phyloP scores from a whole-genome alignment of 2,797 vertebrate genomes.

The Propithecus perrieri region DNA sequence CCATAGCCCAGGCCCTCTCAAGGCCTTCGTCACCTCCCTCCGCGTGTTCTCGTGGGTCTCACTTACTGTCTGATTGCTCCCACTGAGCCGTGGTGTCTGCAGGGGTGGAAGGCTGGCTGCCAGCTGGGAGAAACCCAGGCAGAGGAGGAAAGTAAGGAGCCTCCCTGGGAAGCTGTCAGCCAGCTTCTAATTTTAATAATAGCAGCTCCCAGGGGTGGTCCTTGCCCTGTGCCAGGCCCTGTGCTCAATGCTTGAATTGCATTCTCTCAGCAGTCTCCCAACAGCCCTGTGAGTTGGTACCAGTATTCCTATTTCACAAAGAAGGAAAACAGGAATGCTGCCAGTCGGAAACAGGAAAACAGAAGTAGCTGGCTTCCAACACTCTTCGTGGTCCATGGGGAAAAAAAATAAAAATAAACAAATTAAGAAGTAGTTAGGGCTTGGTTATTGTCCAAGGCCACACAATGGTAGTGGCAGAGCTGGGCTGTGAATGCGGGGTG shows the following conservation, averaged over 20 bases:
- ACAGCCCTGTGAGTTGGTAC: background rate
- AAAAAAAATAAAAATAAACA: background rate
- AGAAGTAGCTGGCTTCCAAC: background rate
- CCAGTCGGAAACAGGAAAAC: background rate
- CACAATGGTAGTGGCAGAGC: background rate
- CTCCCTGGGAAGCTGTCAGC: background rate
- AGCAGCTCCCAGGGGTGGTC: background rate
- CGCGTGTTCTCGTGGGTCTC: background rate
- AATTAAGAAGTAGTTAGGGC: background rate
- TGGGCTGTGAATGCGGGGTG: fast-evolving
- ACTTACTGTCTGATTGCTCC: conserved; percentile 62
- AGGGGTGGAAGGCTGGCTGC: background rate
- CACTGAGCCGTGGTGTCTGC: background rate
- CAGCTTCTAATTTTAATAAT: background rate
- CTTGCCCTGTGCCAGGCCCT: background rate
- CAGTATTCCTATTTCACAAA: background rate
- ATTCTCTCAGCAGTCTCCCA: background rate
- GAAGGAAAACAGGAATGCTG: background rate
- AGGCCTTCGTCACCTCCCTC: background rate
- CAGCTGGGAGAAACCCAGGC: background rate
- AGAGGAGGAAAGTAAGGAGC: background rate
- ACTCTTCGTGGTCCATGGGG: background rate
- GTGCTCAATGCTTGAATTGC: background rate
- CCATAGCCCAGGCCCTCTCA: background rate
- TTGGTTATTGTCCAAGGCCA: background rate